These are phyloP conservation scores for Oncorhynchus tshawytscha DNA, from an alignment of 2,113 vertebrate genomes.

Conservation along the genomic window DNA sequence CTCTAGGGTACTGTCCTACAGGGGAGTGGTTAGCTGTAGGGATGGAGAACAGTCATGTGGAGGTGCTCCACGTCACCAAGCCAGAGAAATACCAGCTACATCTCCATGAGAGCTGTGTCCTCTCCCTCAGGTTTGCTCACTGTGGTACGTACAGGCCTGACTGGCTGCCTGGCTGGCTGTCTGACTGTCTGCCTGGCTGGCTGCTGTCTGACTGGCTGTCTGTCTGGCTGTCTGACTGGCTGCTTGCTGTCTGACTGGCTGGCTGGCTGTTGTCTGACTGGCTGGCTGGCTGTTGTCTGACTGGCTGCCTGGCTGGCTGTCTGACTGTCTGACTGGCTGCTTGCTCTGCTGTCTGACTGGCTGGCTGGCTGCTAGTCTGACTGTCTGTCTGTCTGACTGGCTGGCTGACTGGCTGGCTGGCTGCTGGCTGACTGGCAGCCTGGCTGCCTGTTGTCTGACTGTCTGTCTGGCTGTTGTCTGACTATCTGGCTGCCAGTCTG, in stretches of 20 bases:
- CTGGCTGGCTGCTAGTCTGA: rapidly evolving
- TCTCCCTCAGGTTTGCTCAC: conserved; percentile 95
- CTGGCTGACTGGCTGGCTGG: no score
- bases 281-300: background rate
- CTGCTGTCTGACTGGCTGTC: no score
- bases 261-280: no score
- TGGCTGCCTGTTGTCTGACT: no score
- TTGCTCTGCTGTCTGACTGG: rapidly evolving
- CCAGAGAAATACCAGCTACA: conserved; percentile 97
- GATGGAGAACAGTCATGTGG: conserved; percentile 98
- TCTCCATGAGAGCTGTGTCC: conserved; percentile 96
- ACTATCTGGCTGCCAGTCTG: no score
- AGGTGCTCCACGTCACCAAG: conserved; percentile 92
- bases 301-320: no score
- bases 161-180: no score
- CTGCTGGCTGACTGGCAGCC: no score
- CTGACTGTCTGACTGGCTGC: no score
- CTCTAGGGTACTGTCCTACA: conserved; percentile 92
- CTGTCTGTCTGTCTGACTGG: no score
- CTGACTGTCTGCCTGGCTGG: no score
- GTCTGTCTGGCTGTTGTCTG: no score
- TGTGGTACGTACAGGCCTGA: conserved; percentile 74
- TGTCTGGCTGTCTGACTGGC: rapidly evolving
- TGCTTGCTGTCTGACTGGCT: background rate
- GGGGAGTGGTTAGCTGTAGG: conserved; percentile 96